Conservation (phyloP, 2,888 invertebrate genomes). For the Drosophila greeni region DNA sequence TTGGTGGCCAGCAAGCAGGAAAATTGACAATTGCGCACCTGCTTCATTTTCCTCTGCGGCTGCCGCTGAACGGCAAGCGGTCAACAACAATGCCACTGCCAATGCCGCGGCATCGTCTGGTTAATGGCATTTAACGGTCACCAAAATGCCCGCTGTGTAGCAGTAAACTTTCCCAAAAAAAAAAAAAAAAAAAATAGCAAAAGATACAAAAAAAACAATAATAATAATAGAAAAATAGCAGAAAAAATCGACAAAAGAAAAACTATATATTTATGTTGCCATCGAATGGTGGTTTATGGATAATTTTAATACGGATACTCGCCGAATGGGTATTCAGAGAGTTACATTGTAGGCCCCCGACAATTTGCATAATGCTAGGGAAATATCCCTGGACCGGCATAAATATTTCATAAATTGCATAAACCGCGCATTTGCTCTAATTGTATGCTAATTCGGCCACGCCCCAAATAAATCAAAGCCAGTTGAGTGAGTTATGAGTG, state of each 20-base stretch:
- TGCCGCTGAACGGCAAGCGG: conserved; percentile 37
- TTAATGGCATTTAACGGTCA: conserved; percentile 72
- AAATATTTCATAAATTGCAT: conserved; percentile 59
- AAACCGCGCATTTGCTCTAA: conserved; percentile 57
- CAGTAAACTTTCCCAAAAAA: conserved; percentile 66
- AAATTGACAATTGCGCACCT: conserved; percentile 72
- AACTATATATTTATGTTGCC: conserved; percentile 34
- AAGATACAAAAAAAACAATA: conserved; percentile 18
- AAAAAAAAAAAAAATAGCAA: conserved; percentile 15
- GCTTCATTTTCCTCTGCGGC: conserved; percentile 65
- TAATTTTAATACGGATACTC: conserved; percentile 27
- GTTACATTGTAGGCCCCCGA: conserved; percentile 32
- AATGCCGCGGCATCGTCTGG: conserved; percentile 62
- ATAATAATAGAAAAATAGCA: conserved; percentile 36
- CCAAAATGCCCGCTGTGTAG: conserved; percentile 67
- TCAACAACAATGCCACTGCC: conserved; percentile 57
- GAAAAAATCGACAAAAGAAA: conserved; percentile 20
- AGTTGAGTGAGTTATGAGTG: conserved; percentile 58
- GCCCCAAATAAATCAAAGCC: conserved; percentile 62
- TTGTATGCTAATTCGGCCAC: conserved; percentile 64
- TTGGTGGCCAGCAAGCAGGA: conserved; percentile 54
- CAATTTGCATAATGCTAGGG: conserved; percentile 56
- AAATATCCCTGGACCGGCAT: conserved; percentile 40
- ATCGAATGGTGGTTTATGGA: conserved; percentile 29
- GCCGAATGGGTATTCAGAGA: conserved; percentile 13